phyloP scores from a whole-genome alignment of 2,113 vertebrate genomes.

The Hyperopisus bebe region DNA sequence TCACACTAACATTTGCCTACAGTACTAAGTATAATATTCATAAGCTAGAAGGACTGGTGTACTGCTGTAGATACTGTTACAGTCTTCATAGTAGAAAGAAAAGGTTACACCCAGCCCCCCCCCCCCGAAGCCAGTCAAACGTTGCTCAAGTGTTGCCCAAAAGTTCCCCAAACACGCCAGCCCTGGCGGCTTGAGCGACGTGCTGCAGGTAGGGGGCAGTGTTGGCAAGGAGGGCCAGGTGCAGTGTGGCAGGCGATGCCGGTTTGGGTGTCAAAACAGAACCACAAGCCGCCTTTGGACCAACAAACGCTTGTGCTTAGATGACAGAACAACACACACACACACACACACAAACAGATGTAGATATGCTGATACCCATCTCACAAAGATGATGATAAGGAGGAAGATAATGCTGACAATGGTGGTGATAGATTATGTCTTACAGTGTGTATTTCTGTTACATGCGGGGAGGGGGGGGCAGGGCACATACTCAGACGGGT shows the following conservation, averaged over 20 bases:
- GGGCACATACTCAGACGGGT: neutral
- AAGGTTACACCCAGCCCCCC: conserved; percentile 30
- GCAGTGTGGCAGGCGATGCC: neutral
- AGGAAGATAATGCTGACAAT: neutral
- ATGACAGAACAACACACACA: neutral
- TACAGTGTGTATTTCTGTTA: conserved; percentile 8
- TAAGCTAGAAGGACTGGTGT: conserved; percentile 62
- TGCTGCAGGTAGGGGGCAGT: neutral
- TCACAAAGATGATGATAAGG: neutral
- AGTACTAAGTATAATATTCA: conserved; percentile 61
- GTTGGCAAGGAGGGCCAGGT: neutral
- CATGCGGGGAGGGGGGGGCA: neutral
- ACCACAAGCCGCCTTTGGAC: neutral
- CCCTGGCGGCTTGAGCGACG: neutral
- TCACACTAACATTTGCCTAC: conserved; percentile 62
- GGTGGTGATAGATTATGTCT: neutral
- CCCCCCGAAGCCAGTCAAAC: conserved; percentile 19
- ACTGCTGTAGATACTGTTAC: conserved; percentile 66
- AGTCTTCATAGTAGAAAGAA: conserved; percentile 60
- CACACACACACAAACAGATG: conserved; percentile 23
- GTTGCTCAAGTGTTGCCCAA: neutral
- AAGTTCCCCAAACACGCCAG: neutral
- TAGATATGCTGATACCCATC: conserved; percentile 53
- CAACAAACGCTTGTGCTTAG: neutral
- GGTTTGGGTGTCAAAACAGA: neutral